Evolutionary conservation across 2,113 vertebrate species (phyloP).

Genomic region (Proterorhinus semilunaris): DNA sequence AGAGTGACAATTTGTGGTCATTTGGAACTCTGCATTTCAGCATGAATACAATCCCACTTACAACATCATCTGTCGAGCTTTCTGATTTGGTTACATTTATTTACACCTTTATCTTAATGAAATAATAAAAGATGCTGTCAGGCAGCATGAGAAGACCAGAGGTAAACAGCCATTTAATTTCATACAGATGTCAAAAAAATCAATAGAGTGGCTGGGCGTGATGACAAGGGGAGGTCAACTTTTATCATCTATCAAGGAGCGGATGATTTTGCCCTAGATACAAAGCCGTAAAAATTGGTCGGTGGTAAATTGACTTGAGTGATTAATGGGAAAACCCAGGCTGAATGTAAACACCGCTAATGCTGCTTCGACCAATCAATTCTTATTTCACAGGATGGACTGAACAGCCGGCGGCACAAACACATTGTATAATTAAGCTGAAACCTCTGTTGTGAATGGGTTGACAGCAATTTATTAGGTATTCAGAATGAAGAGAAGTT

Average conservation of each 20-base stretch:
- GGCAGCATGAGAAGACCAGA: not conserved
- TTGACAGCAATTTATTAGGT: not conserved
- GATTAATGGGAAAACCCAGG: conserved; percentile 43
- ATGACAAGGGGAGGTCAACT: conserved; percentile 25
- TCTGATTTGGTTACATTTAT: not conserved
- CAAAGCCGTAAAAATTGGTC: conserved; percentile 23
- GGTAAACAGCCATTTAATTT: conserved; percentile 22
- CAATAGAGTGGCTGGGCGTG: conserved; percentile 24
- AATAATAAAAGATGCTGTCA: not conserved
- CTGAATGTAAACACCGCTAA: conserved; percentile 43
- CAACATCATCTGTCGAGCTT: too few relatives aligned
- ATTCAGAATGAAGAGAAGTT: too few relatives aligned
- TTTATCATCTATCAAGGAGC: conserved; percentile 26
- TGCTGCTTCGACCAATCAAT: conserved; percentile 45
- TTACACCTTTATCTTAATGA: not conserved
- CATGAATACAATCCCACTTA: too few relatives aligned
- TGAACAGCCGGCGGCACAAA: conserved; percentile 12
- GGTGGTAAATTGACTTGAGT: conserved; percentile 29
- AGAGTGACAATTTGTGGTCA: too few relatives aligned
- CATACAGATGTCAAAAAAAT: conserved; percentile 39
- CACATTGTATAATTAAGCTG: conserved; percentile 26
- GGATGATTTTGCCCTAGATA: conserved; percentile 23
- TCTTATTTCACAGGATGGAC: conserved; percentile 39
- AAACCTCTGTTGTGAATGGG: not conserved
- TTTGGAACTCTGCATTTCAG: too few relatives aligned